Evolutionary conservation across 2,113 vertebrate genomes (phyloP).

Genomic region (Nothocercus julius): DNA sequence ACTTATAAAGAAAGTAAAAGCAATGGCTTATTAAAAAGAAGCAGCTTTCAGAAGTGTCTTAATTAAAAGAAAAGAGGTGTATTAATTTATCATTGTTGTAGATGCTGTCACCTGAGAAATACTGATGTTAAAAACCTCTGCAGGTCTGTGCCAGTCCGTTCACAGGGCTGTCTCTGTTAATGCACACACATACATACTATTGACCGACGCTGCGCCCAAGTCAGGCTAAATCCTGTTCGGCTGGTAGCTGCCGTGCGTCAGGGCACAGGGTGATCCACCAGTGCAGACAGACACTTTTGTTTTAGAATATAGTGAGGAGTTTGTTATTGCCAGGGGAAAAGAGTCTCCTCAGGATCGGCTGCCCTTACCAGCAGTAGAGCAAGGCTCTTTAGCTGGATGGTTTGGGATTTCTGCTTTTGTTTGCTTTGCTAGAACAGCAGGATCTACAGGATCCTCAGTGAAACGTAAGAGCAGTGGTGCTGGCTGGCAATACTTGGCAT

Average conservation of each 20-base stretch:
- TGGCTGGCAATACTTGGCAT: background rate
- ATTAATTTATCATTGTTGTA: background rate
- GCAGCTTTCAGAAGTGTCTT: background rate
- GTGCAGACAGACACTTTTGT: background rate
- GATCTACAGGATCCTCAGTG: too few relatives aligned
- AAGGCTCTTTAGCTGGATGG: background rate
- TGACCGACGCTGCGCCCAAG: background rate
- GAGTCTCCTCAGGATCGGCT: background rate
- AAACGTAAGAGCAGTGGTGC: too few relatives aligned
- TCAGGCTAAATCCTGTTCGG: background rate
- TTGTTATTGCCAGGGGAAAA: background rate
- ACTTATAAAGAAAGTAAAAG: background rate
- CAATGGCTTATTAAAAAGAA: background rate
- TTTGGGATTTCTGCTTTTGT: background rate
- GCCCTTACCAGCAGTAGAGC: background rate
- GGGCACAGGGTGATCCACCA: background rate
- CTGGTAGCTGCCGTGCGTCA: background rate
- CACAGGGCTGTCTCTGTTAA: constrained; percentile 12
- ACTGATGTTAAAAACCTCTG: background rate
- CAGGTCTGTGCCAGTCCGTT: background rate
- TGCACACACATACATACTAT: background rate
- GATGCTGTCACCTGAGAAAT: constrained; percentile 44
- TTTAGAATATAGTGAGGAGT: background rate
- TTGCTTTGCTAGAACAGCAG: background rate
- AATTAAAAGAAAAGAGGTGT: constrained; percentile 32